Conservation (phyloP, 2,888 invertebrate genomes). For the Mythimna ferrago region DNA sequence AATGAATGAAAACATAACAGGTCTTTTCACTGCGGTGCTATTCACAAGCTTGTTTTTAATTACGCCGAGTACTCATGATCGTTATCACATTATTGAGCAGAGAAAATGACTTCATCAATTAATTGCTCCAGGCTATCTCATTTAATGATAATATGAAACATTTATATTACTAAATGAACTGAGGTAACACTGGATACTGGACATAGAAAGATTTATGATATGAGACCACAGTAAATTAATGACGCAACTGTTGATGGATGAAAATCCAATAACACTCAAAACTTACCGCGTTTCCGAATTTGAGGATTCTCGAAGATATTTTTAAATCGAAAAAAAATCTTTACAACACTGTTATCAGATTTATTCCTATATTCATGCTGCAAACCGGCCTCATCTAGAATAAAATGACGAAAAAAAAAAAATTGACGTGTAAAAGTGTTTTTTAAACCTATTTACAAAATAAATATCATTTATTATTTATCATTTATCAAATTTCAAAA, state of each 20-base stretch:
- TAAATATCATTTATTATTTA: too few species aligned
- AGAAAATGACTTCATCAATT: slow-evolving; percentile 46
- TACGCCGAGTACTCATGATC: slow-evolving; percentile 33
- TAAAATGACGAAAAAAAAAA: too few species aligned
- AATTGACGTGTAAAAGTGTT: too few species aligned
- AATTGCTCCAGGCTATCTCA: slow-evolving; percentile 38
- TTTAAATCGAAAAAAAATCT: too few species aligned
- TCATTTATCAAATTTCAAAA: too few species aligned
- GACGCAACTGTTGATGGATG: background rate
- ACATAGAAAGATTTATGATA: slow-evolving; percentile 8
- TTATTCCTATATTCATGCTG: too few species aligned
- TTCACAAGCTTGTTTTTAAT: slow-evolving; percentile 52
- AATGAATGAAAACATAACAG: slow-evolving; percentile 30
- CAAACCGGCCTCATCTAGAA: too few species aligned
- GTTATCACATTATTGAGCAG: slow-evolving; percentile 41
- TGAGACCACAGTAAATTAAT: background rate
- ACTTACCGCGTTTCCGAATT: too few species aligned
- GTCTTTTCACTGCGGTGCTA: slow-evolving; percentile 13
- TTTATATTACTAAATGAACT: slow-evolving; percentile 31
- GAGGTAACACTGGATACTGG: background rate
- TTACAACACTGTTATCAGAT: too few species aligned
- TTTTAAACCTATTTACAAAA: too few species aligned
- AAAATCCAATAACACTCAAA: too few species aligned
- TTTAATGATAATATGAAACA: slow-evolving; percentile 40
- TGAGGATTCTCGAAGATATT: too few species aligned